phyloP scores from a whole-genome alignment of 1,140 invertebrate species.

The Tetramorium simillimum region DNA sequence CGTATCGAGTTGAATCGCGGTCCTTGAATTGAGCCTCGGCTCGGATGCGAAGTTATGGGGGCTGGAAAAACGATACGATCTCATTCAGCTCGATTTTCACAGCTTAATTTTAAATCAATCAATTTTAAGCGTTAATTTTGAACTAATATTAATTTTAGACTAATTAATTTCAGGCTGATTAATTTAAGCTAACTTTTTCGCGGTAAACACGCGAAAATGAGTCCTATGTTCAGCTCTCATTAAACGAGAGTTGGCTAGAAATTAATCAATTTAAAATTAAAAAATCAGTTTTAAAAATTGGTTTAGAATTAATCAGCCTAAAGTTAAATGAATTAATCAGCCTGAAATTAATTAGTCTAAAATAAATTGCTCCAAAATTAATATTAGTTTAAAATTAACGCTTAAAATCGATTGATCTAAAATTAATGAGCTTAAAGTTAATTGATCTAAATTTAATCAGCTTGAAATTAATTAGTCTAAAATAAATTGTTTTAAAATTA shows the following conservation, averaged over 20 bases:
- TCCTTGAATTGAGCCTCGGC: too few relatives aligned
- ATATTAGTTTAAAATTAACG: background rate
- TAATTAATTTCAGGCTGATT: background rate
- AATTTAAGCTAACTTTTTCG: too few relatives aligned
- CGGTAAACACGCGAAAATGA: background rate
- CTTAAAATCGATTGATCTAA: background rate
- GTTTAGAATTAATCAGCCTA: too few relatives aligned
- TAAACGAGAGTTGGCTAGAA: background rate
- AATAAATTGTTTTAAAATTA: background rate
- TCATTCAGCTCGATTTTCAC: background rate
- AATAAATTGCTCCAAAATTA: background rate
- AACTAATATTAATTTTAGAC: background rate
- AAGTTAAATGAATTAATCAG: too few relatives aligned
- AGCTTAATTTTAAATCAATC: too few relatives aligned
- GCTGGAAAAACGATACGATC: background rate
- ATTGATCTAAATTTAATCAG: background rate
- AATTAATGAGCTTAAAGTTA: background rate
- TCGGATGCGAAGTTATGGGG: too few relatives aligned
- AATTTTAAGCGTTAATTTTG: background rate
- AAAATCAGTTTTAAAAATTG: too few relatives aligned
- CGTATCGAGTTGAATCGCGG: background rate
- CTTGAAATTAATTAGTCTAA: background rate
- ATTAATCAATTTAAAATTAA: too few relatives aligned
- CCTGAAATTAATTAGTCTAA: background rate
- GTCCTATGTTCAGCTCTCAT: background rate